Base-by-base conservation (phyloP, 2,888 invertebrate species). In the Hypselothyrea guttata region DNA sequence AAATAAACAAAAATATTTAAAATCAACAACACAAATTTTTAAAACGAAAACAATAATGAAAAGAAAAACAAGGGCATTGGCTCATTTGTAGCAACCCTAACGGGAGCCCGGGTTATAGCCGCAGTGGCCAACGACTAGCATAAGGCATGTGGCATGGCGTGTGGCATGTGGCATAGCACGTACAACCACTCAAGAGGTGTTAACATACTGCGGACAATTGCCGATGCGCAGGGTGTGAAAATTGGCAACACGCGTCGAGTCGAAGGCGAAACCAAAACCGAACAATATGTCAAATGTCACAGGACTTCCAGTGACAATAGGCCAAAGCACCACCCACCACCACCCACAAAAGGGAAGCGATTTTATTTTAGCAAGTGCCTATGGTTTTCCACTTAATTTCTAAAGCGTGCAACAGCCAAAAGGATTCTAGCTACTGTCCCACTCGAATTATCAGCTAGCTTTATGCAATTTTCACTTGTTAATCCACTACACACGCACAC, bases 291-390 rank as follows among this genome's bases (percentile, higher is more conserved):
- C 88, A 86, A 86, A 86, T 75, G 87, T 87, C 82, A 82, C 72
- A 82, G 78, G 41, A 75, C 69, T 72, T 70, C 72, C 66, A 45
- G 57, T 8, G 28, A 28, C 11, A 7, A 27, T 48, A 44, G 44
- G 28, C 42, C 34, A 7, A 8, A 12, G 12, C 28, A 3, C 45
- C 46, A 34, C 40, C 56, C 60, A 69, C 8, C 9, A 37, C n/a
- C n/a, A n/a, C n/a, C n/a, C 22, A 22, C 22, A 37, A 37, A 58
- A 47, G 42, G 46, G 30, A 28, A 68, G 45, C 51, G 55, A 67
- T 75, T 81, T 72, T 88, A 81, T 89, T 89, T 87, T 89, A 89
- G 89, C 89, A 89, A 89, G 89, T 89, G 88, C 64, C 87, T 71
- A 74, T 77, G 77, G 77, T 78, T 71, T 75, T 86, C 67, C 86